These are phyloP conservation scores for Dasypus novemcinctus DNA, from an alignment of 2,113 vertebrate genomes.

Conservation along the genomic window DNA sequence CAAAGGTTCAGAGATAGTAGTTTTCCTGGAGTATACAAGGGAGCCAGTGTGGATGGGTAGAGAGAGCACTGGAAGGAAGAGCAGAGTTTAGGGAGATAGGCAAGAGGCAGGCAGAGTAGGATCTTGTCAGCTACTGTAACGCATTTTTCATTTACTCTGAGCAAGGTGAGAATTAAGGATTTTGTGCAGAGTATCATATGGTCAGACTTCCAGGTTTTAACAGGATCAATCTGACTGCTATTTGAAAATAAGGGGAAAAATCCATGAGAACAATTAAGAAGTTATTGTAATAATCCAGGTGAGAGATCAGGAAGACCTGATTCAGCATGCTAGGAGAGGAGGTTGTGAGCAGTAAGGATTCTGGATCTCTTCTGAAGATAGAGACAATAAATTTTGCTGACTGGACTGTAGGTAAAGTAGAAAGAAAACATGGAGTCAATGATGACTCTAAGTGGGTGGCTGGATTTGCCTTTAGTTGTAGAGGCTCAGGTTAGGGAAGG, in stretches of 20 bases:
- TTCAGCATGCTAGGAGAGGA: not conserved
- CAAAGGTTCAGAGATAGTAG: not conserved
- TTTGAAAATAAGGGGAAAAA: not conserved
- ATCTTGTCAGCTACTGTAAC: not conserved
- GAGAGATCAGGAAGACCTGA: not conserved
- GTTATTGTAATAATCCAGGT: not conserved
- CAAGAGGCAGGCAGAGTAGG: not conserved
- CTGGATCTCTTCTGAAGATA: not conserved
- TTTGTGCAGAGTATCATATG: not conserved
- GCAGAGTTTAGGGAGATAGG: not conserved
- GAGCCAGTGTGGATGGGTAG: not conserved
- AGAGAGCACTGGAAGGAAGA: not conserved
- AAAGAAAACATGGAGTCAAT: not conserved
- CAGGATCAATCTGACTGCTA: not conserved
- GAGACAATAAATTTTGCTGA: not conserved
- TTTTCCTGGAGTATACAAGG: no score
- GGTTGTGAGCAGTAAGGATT: not conserved
- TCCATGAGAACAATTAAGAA: not conserved
- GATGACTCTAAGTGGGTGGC: not conserved
- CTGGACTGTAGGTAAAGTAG: not conserved
- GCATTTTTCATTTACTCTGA: not conserved
- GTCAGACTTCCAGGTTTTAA: not conserved
- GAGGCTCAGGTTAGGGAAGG: not conserved
- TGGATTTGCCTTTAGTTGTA: not conserved
- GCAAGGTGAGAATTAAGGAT: not conserved